Conservation (phyloP, 1,140 invertebrate genomes). For the Eumeta japonica region DNA sequence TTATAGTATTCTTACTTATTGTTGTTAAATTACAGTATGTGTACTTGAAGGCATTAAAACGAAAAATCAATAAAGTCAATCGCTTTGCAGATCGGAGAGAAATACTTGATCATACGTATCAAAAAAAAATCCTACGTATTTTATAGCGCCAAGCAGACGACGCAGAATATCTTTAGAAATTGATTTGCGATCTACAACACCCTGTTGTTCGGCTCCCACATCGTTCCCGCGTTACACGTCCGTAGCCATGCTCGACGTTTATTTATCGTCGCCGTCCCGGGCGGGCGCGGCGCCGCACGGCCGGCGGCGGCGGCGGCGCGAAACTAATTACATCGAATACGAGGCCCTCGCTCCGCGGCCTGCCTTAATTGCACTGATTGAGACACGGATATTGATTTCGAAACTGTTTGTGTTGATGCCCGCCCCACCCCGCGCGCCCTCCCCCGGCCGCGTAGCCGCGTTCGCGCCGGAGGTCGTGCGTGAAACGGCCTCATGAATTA, state of each 20-base stretch:
- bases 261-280: slow-evolving; percentile 24
- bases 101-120: no score
- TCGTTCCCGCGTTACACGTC: slow-evolving; percentile 6
- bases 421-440: slow-evolving; percentile 3
- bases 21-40: no score
- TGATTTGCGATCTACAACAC: not conserved
- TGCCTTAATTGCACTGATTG: slow-evolving; percentile 51
- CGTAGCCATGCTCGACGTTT: slow-evolving; percentile 17
- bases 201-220: not conserved
- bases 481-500: slow-evolving; percentile 52
- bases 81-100: no score
- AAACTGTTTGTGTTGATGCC: slow-evolving; percentile 35
- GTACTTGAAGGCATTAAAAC: no score
- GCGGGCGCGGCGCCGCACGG: no score
- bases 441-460: slow-evolving; percentile 10
- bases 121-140: no score
- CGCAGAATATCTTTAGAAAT: not conserved
- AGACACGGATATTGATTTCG: slow-evolving; percentile 54
- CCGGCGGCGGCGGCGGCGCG: slow-evolving; percentile 25
- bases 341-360: slow-evolving; percentile 23
- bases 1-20: no score
- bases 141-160: not conserved
- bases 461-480: slow-evolving; percentile 25
- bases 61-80: no score
- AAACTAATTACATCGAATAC: slow-evolving; percentile 45